Evolutionary conservation across 35 echinoderm and acorn worm genomes (phyloP).

Genomic region (Apostichopus parvimensis): DNA sequence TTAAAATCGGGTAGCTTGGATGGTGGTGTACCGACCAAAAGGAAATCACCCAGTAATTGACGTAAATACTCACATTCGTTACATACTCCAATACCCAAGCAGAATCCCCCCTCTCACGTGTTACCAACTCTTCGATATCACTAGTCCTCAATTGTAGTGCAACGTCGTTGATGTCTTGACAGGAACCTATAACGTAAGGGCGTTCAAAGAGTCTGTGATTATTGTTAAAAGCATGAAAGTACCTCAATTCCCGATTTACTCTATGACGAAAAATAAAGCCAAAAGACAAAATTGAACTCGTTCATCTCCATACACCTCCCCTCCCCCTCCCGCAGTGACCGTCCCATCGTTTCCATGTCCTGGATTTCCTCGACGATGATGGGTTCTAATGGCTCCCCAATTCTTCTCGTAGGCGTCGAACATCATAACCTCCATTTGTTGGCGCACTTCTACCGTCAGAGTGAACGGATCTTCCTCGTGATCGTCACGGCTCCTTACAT

Average conservation of each 20-base stretch:
- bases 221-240: constrained; percentile 33
- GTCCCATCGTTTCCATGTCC: background rate
- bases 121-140: constrained; percentile 25
- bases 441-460: background rate
- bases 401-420: constrained; percentile 22
- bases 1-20: background rate
- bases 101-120: background rate
- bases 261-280: constrained; percentile 18
- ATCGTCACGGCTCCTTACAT: background rate
- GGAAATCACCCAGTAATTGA: constrained; percentile 17
- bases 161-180: background rate
- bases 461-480: background rate
- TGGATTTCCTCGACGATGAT: constrained; percentile 13
- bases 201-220: constrained; percentile 43
- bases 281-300: constrained; percentile 41
- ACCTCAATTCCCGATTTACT: background rate
- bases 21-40: constrained; percentile 31
- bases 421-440: background rate
- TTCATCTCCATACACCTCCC: constrained; percentile 29
- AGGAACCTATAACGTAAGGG: background rate
- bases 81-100: constrained; percentile 36
- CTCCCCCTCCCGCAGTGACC: background rate
- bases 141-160: background rate
- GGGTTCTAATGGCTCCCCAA: constrained; percentile 17
- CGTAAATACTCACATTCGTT: constrained; percentile 26